These are phyloP conservation scores for Hemiprocne comata DNA, from an alignment of 2,113 vertebrate genomes.

Conservation along the genomic window DNA sequence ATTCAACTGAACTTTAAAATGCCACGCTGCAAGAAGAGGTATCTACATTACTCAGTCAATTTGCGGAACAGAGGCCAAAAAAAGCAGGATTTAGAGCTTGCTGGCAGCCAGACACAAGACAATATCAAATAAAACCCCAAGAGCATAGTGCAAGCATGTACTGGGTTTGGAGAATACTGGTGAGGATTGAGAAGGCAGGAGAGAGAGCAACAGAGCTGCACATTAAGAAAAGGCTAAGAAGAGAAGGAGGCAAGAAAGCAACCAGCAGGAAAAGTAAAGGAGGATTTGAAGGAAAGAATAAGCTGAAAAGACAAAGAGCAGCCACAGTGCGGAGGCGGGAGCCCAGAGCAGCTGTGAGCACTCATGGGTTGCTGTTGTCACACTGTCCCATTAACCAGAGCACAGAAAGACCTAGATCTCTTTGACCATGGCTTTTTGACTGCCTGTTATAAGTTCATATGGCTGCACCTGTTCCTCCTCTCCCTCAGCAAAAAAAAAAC, in stretches of 20 bases:
- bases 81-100: not conserved
- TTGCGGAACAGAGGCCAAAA: not conserved
- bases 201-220: not conserved
- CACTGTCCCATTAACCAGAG: not conserved
- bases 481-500: not conserved
- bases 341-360: not conserved
- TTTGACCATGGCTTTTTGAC: not conserved
- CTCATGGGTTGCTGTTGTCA: not conserved
- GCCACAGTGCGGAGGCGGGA: accelerated
- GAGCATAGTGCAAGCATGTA: not conserved
- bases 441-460: not conserved
- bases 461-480: not conserved
- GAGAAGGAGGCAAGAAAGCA: not conserved
- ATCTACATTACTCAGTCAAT: not conserved
- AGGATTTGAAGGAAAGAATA: not conserved
- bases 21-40: accelerated
- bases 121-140: not conserved
- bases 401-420: not conserved
- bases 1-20: not conserved
- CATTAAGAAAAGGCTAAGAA: not conserved
- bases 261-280: not conserved
- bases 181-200: not conserved
- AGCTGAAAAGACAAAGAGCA: not conserved
- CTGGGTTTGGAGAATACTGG: not conserved
- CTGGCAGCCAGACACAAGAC: not conserved